Evolutionary conservation across 2,113 vertebrate genomes (phyloP), one percentile per base, ranked within the genome.

Genomic region (Pelobates fuscus): DNA sequence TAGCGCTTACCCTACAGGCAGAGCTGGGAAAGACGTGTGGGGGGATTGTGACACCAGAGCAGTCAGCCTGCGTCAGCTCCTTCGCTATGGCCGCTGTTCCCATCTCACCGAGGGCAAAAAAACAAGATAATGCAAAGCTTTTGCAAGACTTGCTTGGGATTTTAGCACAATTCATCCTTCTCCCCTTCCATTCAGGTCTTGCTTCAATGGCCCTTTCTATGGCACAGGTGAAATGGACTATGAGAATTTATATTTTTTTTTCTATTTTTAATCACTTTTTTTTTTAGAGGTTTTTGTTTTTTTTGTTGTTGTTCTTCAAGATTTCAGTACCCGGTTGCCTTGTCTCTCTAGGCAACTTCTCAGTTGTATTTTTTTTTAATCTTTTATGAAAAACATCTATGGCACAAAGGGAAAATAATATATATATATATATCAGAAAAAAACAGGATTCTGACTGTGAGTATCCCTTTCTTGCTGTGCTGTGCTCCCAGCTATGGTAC

Each of bases 1-100:
- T 85, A 86, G 82, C 83, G 86, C 87, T 87, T 23, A 77, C 5
- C 59, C 60, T 43, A 21, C 58, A n/a, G n/a, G n/a, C n/a, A 37
- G 67, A 67, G 65, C 57, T 77, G 73, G 73, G 73, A 60, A 20
- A 32, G 23, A 61, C 15, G 73, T 57, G 37, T 52, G 55, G 41
- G 54, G 54, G 54, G 57, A 68, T 65, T 11, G 27, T 20, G 52
- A 63, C 49, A 70, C 37, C 27, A n/a, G 43, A 76, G 55, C 61
- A 29, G 46, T 54, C 65, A 60, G 27, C 55, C 32, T 58, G 32
- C 27, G 72, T 54, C 72, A 29, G 26, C 41, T 44, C 43, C 18
- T 61, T 49, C 65, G 52, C 55, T 61, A 37, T 26, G 21, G 46
- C 26, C 65, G 65, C 73, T 32, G 55, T 61, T 52, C 55, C 73